These are phyloP conservation scores for Cyprinus carpio DNA, from an alignment of 2,113 vertebrate genomes.

Conservation along the genomic window DNA sequence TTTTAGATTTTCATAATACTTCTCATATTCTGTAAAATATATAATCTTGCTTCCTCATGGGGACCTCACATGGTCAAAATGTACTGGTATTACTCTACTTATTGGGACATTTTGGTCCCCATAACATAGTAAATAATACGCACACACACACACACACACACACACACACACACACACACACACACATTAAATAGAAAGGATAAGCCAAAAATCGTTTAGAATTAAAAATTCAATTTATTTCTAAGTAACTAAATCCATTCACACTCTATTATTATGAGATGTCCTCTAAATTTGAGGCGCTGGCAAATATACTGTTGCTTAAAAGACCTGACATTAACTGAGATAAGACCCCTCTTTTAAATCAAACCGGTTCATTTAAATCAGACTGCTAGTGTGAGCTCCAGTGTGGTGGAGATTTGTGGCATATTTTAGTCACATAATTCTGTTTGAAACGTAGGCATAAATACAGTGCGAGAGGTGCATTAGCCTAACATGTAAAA, in stretches of 20 bases:
- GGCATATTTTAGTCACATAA: constrained; percentile 10
- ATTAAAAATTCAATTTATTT: neutral
- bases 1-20: too few species aligned
- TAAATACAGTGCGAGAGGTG: constrained; percentile 21
- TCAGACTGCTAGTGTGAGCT: neutral
- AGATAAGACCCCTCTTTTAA: constrained; percentile 7
- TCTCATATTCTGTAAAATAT: too few species aligned
- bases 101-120: too few species aligned
- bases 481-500: constrained; percentile 19
- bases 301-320: constrained; percentile 22
- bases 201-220: neutral
- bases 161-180: too few species aligned
- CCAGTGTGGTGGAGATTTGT: constrained; percentile 50
- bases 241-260: neutral
- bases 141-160: too few species aligned
- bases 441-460: constrained; percentile 39
- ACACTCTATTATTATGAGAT: neutral
- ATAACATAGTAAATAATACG: too few species aligned
- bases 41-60: too few species aligned
- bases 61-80: too few species aligned
- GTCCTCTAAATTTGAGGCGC: neutral
- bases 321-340: constrained; percentile 1
- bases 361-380: constrained; percentile 34
- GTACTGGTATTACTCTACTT: too few species aligned
- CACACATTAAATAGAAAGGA: neutral